Base-by-base conservation (phyloP, 2,888 invertebrate genomes). In the Sclerodermus sp. region DNA sequence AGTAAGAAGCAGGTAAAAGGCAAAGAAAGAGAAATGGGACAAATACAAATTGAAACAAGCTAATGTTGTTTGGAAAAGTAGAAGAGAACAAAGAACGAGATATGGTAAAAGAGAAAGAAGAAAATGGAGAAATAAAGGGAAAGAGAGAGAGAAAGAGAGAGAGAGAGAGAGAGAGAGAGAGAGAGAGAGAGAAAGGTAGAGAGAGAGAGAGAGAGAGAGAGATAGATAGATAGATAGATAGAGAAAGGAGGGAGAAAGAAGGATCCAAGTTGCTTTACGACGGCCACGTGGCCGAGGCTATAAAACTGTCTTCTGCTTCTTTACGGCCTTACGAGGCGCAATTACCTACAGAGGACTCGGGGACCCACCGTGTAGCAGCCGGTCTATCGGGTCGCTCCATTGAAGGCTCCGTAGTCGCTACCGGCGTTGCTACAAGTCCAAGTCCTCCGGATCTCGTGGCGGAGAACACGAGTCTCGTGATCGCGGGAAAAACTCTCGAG, bases 271-370 rank as follows among this genome's bases (percentile, higher is more conserved):
- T 61, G 57, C 54, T 73, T 71, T 71, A 72, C 70, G 74, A 70
- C 68, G 70, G 78, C 78, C 81, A 81, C 81, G 81, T 81, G 81
- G 77, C 69, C 71, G 68, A 65, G 73, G 76, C 77, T 76, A 79
- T 80, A 80, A 81, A 81, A 81, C 79, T 80, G 80, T 81, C 80
- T 77, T 77, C 74, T 66, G 73, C 69, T 74, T 74, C 74, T 80
- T 80, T 79, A 80, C 77, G 79, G 76, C 67, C 67, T 67, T 57
- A 64, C 67, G 64, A 67, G 67, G 64, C 65, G 69, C 73, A 68
- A 70, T 70, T 72, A 70, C 72, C 68, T 59, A 62, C 59, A 50
- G 59, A 58, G 58, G 58, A 59, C 62, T 58, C 56, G 56, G 58
- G 58, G 61, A 48, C 53, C 62, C 65, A 62, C 49, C 58, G 60